A percentile compares a stretch with the other conserved stretches of the same genome.
Evolutionary conservation across 2,797 vertebrate species (phyloP).

Genomic region (Malacoraja senta): DNA sequence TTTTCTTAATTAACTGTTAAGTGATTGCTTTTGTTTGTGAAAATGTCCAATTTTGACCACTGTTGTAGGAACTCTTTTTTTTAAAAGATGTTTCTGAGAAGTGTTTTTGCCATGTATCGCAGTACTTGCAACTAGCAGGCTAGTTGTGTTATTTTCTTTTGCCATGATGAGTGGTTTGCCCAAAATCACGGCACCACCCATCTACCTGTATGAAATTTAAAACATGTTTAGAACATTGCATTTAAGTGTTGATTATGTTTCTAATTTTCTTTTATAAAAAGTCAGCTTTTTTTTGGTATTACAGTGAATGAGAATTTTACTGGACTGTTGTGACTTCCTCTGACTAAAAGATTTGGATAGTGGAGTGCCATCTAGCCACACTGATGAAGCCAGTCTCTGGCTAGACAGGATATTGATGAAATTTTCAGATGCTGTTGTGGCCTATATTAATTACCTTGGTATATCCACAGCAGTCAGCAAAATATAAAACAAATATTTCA

Average conservation of each 20-base stretch:
- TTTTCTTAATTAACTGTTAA: background rate
- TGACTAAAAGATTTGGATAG: slow-evolving; percentile 42
- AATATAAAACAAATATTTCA: background rate
- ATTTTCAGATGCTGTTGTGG: background rate
- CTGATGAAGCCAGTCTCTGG: background rate
- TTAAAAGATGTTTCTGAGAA: background rate
- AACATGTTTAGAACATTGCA: slow-evolving; percentile 34
- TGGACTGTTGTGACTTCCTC: slow-evolving; percentile 51
- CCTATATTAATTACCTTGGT: background rate
- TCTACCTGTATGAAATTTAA: slow-evolving; percentile 29
- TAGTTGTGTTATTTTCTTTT: slow-evolving; percentile 47
- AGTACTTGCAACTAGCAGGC: slow-evolving; percentile 54
- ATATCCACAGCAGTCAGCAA: background rate
- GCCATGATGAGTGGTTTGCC: background rate
- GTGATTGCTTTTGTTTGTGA: slow-evolving; percentile 28
- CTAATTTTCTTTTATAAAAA: slow-evolving; percentile 46
- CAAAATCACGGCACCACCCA: background rate
- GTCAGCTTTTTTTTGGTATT: slow-evolving; percentile 40
- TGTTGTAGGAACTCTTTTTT: slow-evolving; percentile 38
- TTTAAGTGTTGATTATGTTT: slow-evolving; percentile 43
- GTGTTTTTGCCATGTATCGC: background rate
- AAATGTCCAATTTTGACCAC: slow-evolving; percentile 35
- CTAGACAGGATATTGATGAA: background rate
- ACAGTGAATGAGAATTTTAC: slow-evolving; percentile 40
- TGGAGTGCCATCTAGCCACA: slow-evolving; percentile 44